Base-by-base conservation (phyloP, 1,140 invertebrate species). In the Drosophila oshimai region DNA sequence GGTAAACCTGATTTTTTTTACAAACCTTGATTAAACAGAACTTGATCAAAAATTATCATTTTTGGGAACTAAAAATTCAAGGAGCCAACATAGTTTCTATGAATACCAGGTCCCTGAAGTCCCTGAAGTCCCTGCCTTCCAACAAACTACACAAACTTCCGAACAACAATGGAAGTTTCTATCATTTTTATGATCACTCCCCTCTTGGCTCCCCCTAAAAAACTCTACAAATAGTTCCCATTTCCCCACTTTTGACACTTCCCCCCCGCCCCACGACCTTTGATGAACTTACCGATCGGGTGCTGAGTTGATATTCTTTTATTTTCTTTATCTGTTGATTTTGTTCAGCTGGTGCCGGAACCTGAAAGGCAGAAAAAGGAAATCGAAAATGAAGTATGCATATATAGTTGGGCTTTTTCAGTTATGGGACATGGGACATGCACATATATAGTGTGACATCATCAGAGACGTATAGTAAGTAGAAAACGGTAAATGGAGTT, bases 401-500 rank as follows among this genome's bases (percentile, higher is more conserved):
- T 18, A 44, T 44, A 18, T 17, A 20, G 10, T 28, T 18, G 42
- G 53, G 17, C 9, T 60, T 44, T 51, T 44, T 13, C 5, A 24
- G 49, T 18, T 42, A 28, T 45, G 39, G 9, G 6, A 24, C 12
- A 4, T 26, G 34, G 7, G 18, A 34, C 4, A 26, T n/a, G n/a
- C n/a, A n/a, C n/a, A n/a, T n/a, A n/a, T n/a, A n/a, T 49, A 36
- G 42, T 73, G 79, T 84, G 79, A 84, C 80, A 84, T 83, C 79
- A 83, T 84, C 68, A 44, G 64, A 71, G 57, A 58, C 50, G 47
- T 49, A n/a, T n/a, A n/a, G n/a, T n/a, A 65, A 65, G 54, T 61
- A 26, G 33, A 65, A 67, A 79, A 84, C 81, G 79, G 79, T 84
- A 80, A 86, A 84, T 86, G 55, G 75, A 74, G 79, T 83, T 74